These are phyloP conservation scores for Cetoscarus ocellatus DNA, from an alignment of 2,797 vertebrate species.

Conservation along the genomic window DNA sequence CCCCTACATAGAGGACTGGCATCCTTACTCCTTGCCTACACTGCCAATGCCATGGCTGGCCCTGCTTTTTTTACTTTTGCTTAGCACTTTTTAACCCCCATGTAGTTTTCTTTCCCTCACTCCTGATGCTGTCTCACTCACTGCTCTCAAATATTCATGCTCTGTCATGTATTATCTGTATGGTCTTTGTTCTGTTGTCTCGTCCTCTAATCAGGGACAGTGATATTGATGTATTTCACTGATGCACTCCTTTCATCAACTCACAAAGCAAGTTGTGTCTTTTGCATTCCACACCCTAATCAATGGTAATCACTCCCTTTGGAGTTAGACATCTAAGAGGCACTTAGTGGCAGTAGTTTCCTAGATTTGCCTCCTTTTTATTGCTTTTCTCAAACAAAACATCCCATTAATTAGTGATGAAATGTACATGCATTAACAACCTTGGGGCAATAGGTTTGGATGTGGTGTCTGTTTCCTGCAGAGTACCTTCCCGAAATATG, in stretches of 20 bases:
- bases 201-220: conserved; percentile 46
- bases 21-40: too few relatives aligned
- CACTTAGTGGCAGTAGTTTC: conserved; percentile 28
- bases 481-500: conserved; percentile 8
- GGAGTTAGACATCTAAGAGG: conserved; percentile 44
- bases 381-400: conserved; percentile 48
- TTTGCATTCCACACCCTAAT: conserved; percentile 53
- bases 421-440: conserved; percentile 42
- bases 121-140: conserved; percentile 1
- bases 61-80: conserved; percentile 1
- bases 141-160: conserved; percentile 35
- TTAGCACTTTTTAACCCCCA: conserved; percentile 21
- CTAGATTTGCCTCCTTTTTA: conserved; percentile 32
- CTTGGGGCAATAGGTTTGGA: conserved; percentile 36
- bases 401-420: conserved; percentile 51
- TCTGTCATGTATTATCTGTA: conserved; percentile 23
- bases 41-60: too few relatives aligned
- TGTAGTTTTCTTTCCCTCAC: conserved; percentile 9
- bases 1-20: too few relatives aligned
- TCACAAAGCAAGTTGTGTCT: conserved; percentile 50
- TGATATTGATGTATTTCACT: conserved; percentile 48
- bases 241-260: conserved; percentile 54
- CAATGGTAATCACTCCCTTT: conserved; percentile 57
- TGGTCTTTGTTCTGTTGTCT: conserved; percentile 46
- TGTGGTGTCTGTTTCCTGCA: conserved; percentile 25